A percentile compares a stretch with the other conserved stretches of the same genome.
These are phyloP conservation scores for Nudaria mundana DNA, from an alignment of 2,888 invertebrate genomes.

Conservation along the genomic window DNA sequence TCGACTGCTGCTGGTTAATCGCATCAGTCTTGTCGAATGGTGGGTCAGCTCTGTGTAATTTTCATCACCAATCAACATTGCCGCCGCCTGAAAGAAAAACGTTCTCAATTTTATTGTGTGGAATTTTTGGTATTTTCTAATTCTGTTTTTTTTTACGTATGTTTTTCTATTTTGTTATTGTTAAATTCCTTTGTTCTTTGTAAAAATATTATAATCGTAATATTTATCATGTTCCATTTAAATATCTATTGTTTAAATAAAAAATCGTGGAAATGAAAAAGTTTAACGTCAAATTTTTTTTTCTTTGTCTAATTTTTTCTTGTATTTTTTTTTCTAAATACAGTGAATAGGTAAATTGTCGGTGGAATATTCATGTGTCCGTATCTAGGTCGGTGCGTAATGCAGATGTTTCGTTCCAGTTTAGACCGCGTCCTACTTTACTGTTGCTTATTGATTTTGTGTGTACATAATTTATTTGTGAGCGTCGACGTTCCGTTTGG, in stretches of 20 bases:
- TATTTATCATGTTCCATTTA: neutral
- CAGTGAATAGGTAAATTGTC: constrained; percentile 1
- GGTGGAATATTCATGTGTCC: constrained; percentile 4
- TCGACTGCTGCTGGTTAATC: constrained; percentile 53
- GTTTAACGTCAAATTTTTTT: no score
- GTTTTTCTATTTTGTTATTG: neutral
- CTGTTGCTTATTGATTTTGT: constrained; percentile 9
- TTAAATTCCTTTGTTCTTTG: no score
- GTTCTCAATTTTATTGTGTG: constrained; percentile 1
- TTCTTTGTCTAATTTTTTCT: neutral
- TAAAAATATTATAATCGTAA: neutral
- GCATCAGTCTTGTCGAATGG: constrained; percentile 80
- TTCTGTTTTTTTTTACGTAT: neutral
- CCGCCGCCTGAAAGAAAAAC: constrained; percentile 20
- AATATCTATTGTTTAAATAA: neutral
- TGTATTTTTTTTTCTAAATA: neutral
- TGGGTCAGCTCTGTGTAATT: constrained; percentile 58
- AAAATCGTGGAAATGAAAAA: neutral
- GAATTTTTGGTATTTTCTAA: neutral
- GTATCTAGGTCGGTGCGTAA: constrained; percentile 2
- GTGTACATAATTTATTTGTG: neutral
- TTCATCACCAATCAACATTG: constrained; percentile 26
- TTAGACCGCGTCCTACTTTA: constrained; percentile 7
- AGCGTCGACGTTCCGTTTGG: neutral
- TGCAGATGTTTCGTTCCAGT: constrained; percentile 13